Evolutionary conservation across 2,113 vertebrate genomes (phyloP).

Genomic region (Cyrtonyx montezumae): DNA sequence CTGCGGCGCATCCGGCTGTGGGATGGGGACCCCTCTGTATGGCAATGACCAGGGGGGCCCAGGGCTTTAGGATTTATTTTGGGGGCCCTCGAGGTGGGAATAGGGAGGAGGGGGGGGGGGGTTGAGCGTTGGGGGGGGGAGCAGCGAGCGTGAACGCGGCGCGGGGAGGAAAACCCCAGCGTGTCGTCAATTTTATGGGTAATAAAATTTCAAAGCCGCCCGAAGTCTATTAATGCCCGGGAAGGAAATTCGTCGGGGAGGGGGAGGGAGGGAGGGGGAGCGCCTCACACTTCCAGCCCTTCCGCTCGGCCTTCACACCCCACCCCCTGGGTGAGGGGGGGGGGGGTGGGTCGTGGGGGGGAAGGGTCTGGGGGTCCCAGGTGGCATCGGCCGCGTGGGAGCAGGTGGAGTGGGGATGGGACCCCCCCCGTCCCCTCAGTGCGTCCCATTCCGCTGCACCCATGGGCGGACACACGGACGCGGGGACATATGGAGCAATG

Average conservation of each 20-base stretch:
- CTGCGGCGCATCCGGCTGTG: neutral
- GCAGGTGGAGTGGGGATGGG: neutral
- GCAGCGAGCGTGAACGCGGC: constrained; percentile 30
- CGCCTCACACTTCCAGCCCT: constrained; percentile 76
- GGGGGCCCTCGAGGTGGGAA: neutral
- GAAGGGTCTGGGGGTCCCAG: neutral
- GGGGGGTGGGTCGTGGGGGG: too few relatives aligned
- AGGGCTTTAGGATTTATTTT: neutral
- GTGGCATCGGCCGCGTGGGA: neutral
- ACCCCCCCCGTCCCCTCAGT: too few relatives aligned
- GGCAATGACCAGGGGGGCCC: neutral
- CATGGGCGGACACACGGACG: neutral
- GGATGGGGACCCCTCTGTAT: neutral
- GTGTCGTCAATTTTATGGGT: constrained; percentile 90
- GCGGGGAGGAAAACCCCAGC: constrained; percentile 73
- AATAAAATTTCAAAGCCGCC: constrained; percentile 94
- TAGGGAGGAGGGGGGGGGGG: neutral
- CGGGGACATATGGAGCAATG: neutral
- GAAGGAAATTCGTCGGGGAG: constrained; percentile 82
- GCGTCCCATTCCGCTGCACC: too few relatives aligned
- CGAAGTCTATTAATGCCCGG: constrained; percentile 86
- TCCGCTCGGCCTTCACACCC: constrained; percentile 40
- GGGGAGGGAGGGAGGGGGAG: constrained; percentile 77
- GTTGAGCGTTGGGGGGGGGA: neutral
- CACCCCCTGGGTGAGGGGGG: too few relatives aligned